Percentiles rank a stretch among this genome's conserved stretches.
Evolutionary conservation across 2,113 vertebrate species (phyloP).

Genomic region (Lathamus discolor): DNA sequence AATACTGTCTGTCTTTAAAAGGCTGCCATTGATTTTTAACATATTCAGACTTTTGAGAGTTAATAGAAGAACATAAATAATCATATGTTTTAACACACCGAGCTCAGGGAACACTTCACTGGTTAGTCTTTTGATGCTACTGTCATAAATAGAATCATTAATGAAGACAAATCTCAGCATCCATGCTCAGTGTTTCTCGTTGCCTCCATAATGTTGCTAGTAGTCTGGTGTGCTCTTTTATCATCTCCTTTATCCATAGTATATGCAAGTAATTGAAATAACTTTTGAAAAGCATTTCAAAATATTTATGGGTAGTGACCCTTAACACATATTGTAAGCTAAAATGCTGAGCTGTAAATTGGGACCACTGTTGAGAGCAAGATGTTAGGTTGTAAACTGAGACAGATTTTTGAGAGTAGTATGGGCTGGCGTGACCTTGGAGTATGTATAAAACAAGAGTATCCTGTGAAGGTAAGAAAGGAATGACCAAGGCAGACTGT

Average conservation of each 20-base stretch:
- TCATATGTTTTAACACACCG: background rate
- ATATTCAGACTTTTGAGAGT: background rate
- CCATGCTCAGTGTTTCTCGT: background rate
- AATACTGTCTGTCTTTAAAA: background rate
- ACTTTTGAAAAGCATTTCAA: background rate
- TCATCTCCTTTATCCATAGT: background rate
- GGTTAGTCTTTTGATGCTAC: background rate
- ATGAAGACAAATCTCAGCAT: background rate
- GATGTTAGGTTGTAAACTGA: background rate
- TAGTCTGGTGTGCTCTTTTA: background rate
- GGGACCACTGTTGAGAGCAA: background rate
- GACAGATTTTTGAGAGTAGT: background rate
- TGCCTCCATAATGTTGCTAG: background rate
- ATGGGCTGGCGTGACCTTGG: background rate
- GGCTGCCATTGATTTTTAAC: accelerated
- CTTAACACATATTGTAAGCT: background rate
- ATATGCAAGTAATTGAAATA: background rate
- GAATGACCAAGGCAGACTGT: background rate
- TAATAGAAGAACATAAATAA: background rate
- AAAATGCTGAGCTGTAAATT: background rate
- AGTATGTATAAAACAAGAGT: background rate
- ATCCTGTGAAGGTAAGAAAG: background rate
- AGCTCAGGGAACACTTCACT: background rate
- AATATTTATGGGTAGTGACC: background rate
- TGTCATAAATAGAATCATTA: background rate